A percentile compares a stretch with the other conserved stretches of the same genome.
phyloP scores from a whole-genome alignment of 35 echinoderm and acorn worm species.

The Heliocidaris tuberculata region DNA sequence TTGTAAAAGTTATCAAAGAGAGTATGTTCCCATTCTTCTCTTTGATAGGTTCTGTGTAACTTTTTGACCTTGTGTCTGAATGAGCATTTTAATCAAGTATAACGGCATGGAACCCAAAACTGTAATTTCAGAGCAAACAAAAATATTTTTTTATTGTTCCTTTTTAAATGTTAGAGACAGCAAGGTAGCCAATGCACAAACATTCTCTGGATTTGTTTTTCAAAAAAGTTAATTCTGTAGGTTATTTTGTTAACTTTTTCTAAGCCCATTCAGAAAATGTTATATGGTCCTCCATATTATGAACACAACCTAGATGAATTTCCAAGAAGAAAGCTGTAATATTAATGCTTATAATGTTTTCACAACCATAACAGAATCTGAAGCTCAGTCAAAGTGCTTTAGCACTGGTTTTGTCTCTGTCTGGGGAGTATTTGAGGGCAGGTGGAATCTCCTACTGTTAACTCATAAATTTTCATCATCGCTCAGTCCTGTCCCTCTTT shows the following conservation, averaged over 20 bases:
- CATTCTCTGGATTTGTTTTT: neutral
- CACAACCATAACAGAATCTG: neutral
- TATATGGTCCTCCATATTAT: neutral
- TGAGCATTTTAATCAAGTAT: neutral
- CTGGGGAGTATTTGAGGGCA: neutral
- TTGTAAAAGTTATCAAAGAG: too few species aligned
- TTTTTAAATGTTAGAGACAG: neutral
- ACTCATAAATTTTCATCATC: neutral
- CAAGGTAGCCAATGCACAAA: neutral
- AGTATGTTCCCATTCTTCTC: too few species aligned
- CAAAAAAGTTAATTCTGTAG: neutral
- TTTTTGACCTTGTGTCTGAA: neutral
- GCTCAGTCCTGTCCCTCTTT: neutral
- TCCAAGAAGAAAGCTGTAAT: neutral
- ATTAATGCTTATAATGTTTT: too few species aligned
- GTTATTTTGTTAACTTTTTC: neutral
- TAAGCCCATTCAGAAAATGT: neutral
- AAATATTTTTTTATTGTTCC: too few species aligned
- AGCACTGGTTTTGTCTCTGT: neutral
- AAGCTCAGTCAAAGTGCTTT: neutral
- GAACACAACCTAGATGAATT: neutral
- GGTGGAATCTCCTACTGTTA: neutral
- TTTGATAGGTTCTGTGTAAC: neutral
- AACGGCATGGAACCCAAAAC: too few species aligned
- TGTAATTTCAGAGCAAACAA: too few species aligned